Evolutionary conservation across 2,888 invertebrate species (phyloP), one percentile per base, ranked within the genome.

Genomic region (Archips crataeganus): DNA sequence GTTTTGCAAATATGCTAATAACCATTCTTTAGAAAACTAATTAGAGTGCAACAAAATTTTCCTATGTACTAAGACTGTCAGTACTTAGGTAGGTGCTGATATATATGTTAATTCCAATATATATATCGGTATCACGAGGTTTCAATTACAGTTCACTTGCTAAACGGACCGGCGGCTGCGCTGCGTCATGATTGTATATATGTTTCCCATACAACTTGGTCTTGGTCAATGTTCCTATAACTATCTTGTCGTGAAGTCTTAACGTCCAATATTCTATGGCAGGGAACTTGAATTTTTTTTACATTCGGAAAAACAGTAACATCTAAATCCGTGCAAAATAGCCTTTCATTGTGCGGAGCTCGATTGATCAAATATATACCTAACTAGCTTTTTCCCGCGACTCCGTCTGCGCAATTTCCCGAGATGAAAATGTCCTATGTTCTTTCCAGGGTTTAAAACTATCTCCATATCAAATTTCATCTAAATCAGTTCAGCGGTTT

Each of bases 91-190:
- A 39, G 57, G 32, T 57, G 32, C 71, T 75, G 71, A 66, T 71
- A 70, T 75, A 77, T 66, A 76, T 80, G 79, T 80, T 69, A 69
- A 59, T 59, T 64, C 10, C 51, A 81, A 83, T 81, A 81, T 70
- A 81, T 70, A 69, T 87, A 84, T 84, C 80, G 76, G 82, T 89
- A 90, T 93, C 93, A 93, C 93, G 93, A 82, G 93, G 90, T 90
- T 93, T 88, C 93, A 92, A 93, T 93, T 93, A 93, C 90, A 81
- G 80, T 75, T 57, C 77, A 77, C 82, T 81, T 85, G 92, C 91
- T 93, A 93, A 92, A 91, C 84, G 84, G 81, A 77, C 78, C 79
- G 80, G 75, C 79, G 75, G 75, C 74, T 60, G 78, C 78, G 75
- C 74, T 57, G 77, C 78, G 80, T 80, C 79, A 71, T 71, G 75